These are phyloP conservation scores for Drosophila subsilvestris DNA, from an alignment of 2,888 invertebrate species.

Conservation along the genomic window DNA sequence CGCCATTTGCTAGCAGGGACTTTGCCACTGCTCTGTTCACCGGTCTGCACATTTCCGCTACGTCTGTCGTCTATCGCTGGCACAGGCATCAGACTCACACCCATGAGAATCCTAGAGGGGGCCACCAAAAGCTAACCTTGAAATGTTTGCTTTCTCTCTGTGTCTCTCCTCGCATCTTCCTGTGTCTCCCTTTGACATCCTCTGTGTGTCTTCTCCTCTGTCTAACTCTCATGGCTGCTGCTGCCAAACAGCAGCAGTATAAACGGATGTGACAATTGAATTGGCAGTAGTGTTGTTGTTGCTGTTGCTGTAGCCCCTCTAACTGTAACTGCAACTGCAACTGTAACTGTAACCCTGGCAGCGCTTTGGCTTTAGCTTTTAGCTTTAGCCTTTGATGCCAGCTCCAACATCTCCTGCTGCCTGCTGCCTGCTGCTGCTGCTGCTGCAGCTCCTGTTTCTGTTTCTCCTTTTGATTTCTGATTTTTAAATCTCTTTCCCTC, in stretches of 20 bases:
- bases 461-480: conserved; percentile 1
- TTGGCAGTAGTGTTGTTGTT: conserved; percentile 41
- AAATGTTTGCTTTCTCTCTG: background rate
- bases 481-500: conserved; percentile 1
- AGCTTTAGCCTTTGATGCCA: background rate
- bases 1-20: background rate
- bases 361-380: background rate
- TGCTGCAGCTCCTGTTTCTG: background rate
- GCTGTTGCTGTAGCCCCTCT: background rate
- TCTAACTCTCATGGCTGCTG: background rate
- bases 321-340: background rate
- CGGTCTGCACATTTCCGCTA: background rate
- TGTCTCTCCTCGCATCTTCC: background rate
- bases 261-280: conserved; percentile 73
- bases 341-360: conserved; percentile 1
- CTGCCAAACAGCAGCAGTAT: conserved; percentile 63
- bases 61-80: too few relatives aligned
- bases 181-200: background rate
- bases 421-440: background rate
- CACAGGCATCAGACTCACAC: too few relatives aligned
- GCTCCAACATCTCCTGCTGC: background rate
- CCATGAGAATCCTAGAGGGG: too few relatives aligned
- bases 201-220: background rate
- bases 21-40: background rate
- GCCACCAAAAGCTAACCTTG: background rate